Evolutionary conservation across 2,888 invertebrate genomes (phyloP).

Genomic region (Sinotaia quadrata): DNA sequence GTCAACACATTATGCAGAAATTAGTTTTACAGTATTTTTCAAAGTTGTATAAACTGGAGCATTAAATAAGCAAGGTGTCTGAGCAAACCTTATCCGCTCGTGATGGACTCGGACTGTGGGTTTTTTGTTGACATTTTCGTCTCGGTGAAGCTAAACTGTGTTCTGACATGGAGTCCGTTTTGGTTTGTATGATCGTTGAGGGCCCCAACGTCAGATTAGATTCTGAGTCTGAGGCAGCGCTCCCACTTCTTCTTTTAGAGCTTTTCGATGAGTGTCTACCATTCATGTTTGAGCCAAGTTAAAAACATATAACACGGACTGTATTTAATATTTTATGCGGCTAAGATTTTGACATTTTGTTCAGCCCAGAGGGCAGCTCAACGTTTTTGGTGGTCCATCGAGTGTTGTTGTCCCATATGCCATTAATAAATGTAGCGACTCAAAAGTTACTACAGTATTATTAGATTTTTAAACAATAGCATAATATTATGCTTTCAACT

Average conservation of each 20-base stretch:
- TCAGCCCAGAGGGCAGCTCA: constrained; percentile 2
- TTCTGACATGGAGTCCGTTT: constrained; percentile 25
- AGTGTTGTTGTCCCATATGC: neutral
- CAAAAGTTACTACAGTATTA: too few relatives aligned
- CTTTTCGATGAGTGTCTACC: constrained; percentile 8
- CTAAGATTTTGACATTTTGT: neutral
- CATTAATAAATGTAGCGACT: too few relatives aligned
- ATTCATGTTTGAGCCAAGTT: constrained; percentile 12
- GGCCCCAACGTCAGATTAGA: constrained; percentile 17
- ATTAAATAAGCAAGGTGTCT: too few relatives aligned
- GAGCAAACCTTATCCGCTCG: constrained; percentile 22
- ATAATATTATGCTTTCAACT: too few relatives aligned
- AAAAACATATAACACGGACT: neutral
- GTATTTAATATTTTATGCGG: neutral
- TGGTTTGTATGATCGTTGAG: constrained; percentile 8
- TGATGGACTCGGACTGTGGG: constrained; percentile 12
- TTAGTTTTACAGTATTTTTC: too few relatives aligned
- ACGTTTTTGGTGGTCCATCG: too few relatives aligned
- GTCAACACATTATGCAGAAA: too few relatives aligned
- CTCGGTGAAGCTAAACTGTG: constrained; percentile 7
- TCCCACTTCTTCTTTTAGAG: constrained; percentile 24
- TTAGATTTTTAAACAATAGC: too few relatives aligned
- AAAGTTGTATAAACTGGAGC: too few relatives aligned
- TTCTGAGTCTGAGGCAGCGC: constrained; percentile 25
- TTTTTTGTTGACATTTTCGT: constrained; percentile 16